phyloP scores from a whole-genome alignment of 2,888 invertebrate genomes.

The Caenorhabditis sp. region DNA sequence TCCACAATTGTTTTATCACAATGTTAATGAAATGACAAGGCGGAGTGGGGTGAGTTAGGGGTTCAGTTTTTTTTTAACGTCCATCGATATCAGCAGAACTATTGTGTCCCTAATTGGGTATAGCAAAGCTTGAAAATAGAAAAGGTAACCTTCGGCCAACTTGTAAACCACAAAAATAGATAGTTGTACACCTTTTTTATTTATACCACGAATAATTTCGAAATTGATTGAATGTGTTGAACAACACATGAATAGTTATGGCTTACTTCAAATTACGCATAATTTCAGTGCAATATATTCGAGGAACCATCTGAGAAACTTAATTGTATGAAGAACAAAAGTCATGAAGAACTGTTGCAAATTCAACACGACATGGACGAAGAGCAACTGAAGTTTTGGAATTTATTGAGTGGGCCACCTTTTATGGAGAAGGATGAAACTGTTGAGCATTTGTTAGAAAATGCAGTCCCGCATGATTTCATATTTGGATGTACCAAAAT shows the following conservation, averaged over 20 bases:
- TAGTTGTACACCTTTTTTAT: too few species aligned
- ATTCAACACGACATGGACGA: slow-evolving; percentile 25
- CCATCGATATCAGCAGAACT: too few species aligned
- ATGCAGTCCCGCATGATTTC: slow-evolving; percentile 17
- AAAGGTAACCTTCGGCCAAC: too few species aligned
- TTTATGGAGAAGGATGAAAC: slow-evolving; percentile 21
- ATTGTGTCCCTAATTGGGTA: too few species aligned
- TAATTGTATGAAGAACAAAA: neutral
- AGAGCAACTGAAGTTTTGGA: slow-evolving; percentile 21
- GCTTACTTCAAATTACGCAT: neutral
- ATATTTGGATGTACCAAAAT: slow-evolving; percentile 17
- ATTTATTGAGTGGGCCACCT: slow-evolving; percentile 21
- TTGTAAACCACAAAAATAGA: too few species aligned
- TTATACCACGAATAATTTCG: too few species aligned
- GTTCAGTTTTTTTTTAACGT: too few species aligned
- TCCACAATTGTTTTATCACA: slow-evolving; percentile 22
- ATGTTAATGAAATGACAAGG: slow-evolving; percentile 15
- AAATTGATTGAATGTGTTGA: too few species aligned
- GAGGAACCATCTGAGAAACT: neutral
- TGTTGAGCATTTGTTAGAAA: slow-evolving; percentile 16
- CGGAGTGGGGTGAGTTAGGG: slow-evolving; percentile 14
- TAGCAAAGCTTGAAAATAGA: too few species aligned
- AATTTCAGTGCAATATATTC: slow-evolving; percentile 17
- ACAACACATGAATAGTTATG: too few species aligned
- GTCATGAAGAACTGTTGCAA: slow-evolving; percentile 18